phyloP scores from a whole-genome alignment of 2,888 invertebrate genomes.

The Apomyelois bistriatella region DNA sequence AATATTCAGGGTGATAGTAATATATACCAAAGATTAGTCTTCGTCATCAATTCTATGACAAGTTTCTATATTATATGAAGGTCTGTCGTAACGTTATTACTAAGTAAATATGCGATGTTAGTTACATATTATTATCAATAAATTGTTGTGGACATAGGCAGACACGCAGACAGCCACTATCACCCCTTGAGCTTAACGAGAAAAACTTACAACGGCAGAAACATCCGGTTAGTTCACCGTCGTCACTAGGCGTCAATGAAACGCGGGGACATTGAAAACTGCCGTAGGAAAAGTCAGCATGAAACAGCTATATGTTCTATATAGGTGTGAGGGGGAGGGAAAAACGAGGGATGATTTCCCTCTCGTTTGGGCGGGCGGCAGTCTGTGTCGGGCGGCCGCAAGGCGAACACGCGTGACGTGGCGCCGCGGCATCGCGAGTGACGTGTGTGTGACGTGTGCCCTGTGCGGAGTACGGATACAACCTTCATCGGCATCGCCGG shows the following conservation, averaged over 20 bases:
- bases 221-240: constrained; percentile 17
- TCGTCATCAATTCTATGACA: too few species aligned
- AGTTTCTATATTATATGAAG: too few species aligned
- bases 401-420: constrained; percentile 22
- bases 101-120: too few species aligned
- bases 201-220: constrained; percentile 17
- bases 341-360: constrained; percentile 59
- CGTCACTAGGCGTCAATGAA: constrained; percentile 59
- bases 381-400: constrained; percentile 47
- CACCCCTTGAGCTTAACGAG: constrained; percentile 10
- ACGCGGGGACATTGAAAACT: constrained; percentile 58
- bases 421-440: constrained; percentile 19
- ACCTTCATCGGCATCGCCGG: background rate
- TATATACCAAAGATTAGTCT: too few species aligned
- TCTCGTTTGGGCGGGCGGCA: constrained; percentile 64
- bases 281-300: constrained; percentile 38
- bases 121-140: too few species aligned
- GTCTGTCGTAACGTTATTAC: too few species aligned
- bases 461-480: background rate
- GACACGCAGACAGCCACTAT: background rate
- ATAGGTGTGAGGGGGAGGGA: constrained; percentile 32
- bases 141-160: background rate
- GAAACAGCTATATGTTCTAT: constrained; percentile 33
- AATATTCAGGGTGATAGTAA: too few species aligned
- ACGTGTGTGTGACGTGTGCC: constrained; percentile 14